Evolutionary conservation across 2,888 invertebrate genomes (phyloP), one percentile per base, ranked within the genome.

Genomic region (Caradrina clavipalpis): DNA sequence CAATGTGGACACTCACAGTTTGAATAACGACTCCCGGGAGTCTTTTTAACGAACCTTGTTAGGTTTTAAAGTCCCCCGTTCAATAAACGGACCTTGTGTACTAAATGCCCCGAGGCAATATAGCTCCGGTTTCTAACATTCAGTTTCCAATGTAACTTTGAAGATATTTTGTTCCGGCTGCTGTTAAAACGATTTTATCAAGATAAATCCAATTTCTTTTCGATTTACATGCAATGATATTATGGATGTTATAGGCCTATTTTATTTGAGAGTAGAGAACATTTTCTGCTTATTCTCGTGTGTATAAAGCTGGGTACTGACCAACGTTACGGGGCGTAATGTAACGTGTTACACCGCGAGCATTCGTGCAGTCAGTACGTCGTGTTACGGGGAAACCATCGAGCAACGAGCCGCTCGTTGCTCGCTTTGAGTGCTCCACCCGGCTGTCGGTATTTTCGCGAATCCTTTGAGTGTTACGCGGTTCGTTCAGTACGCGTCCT

Each of bases 121-220:
- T 15, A 21, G 47, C 57, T 22, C 11, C 53, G 11, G 15, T 58
- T 54, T 61, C 64, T 50, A 73, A 65, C 35, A 65, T 65, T 78
- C 73, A 15, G 42, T 63, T 31, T 22, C 5, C 11, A 70, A 70
- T 71, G 39, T 71, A 54, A 54, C 10, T 51, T 50, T 64, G 17
- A 47, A 47, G 19, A 51, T 42, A 39, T 45, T 26, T 31, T 54
- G 21, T 62, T 60, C n/a, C 53, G 50, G 21, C 19, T 47, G 15
- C 22, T 59, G 6, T 47, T 42, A 11, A 26, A 53, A 13, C 21
- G 26, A 21, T 21, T 55, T 26, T 35, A 57, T 57, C 31, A 17
- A 13, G 26, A 42, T 7, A 53, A 53, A 71, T 76, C 56, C 56
- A 64, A 75, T 75, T 75, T 75, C 8, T 22, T 67, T 73, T 75